A percentile compares a stretch with the other conserved stretches of the same genome.
These are phyloP conservation scores for Hydrotaea cyrtoneurina DNA, from an alignment of 2,888 invertebrate genomes.

Conservation along the genomic window DNA sequence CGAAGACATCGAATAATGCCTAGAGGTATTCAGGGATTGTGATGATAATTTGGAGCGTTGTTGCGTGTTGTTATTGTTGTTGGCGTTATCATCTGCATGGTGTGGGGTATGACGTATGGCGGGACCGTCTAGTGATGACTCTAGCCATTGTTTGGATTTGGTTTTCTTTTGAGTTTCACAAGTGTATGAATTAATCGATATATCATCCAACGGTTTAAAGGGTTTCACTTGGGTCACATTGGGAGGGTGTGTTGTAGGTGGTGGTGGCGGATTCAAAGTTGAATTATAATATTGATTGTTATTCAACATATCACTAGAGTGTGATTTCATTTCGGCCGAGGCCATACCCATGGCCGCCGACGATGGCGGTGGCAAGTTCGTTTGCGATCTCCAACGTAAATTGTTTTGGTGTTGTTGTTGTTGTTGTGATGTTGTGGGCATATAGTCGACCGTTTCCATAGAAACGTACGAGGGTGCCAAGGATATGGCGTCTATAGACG, in stretches of 20 bases:
- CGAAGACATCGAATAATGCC: constrained; percentile 68
- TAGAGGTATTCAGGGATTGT: constrained; percentile 75
- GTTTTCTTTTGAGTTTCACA: constrained; percentile 77
- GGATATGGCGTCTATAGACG: constrained; percentile 74
- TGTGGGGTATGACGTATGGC: constrained; percentile 68
- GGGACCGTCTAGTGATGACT: constrained; percentile 80
- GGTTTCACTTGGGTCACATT: constrained; percentile 69
- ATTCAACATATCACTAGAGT: constrained; percentile 77
- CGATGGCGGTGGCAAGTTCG: constrained; percentile 61
- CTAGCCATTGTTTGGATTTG: constrained; percentile 80
- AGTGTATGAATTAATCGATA: constrained; percentile 77
- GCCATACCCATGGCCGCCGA: not conserved
- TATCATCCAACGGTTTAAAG: constrained; percentile 75
- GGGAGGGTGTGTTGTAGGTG: constrained; percentile 59
- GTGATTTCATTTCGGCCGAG: constrained; percentile 72
- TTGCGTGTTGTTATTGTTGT: constrained; percentile 51
- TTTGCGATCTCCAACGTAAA: constrained; percentile 63
- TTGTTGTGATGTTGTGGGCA: constrained; percentile 71
- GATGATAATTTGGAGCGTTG: constrained; percentile 78
- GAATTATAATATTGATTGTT: constrained; percentile 66
- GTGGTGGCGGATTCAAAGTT: constrained; percentile 63
- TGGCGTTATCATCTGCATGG: constrained; percentile 15
- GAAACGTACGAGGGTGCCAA: constrained; percentile 75
- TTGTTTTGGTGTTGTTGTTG: constrained; percentile 19
- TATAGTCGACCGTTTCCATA: constrained; percentile 72